These are phyloP conservation scores for Chorisops tibialis DNA, from an alignment of 2,888 invertebrate species.

Conservation along the genomic window DNA sequence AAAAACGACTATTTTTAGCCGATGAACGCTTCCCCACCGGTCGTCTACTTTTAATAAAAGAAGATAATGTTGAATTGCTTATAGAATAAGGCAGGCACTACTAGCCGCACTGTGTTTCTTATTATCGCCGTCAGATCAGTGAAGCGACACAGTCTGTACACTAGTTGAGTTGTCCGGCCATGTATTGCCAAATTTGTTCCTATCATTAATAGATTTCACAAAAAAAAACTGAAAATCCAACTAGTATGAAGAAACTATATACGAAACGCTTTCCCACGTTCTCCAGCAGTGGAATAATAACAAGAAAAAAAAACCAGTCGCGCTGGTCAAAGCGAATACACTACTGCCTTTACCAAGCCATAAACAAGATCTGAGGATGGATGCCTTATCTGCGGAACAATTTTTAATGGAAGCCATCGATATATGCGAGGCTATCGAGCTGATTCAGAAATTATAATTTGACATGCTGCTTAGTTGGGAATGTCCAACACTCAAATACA, in stretches of 20 bases:
- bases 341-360: slow-evolving; percentile 15
- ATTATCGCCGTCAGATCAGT: background rate
- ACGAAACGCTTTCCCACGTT: slow-evolving; percentile 24
- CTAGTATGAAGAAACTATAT: too few species aligned
- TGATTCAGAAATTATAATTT: too few species aligned
- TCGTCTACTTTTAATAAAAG: too few species aligned
- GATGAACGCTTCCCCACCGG: too few species aligned
- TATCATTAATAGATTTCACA: background rate
- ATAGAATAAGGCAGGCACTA: too few species aligned
- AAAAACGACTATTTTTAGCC: too few species aligned
- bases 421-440: too few species aligned
- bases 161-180: background rate
- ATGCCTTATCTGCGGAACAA: slow-evolving; percentile 10
- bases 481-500: too few species aligned
- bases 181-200: slow-evolving; percentile 14
- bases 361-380: slow-evolving; percentile 13
- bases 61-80: too few species aligned
- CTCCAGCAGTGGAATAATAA: background rate
- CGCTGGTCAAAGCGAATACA: background rate
- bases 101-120: too few species aligned
- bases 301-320: slow-evolving; percentile 7
- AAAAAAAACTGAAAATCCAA: background rate
- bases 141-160: background rate
- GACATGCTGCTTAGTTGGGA: too few species aligned
- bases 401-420: too few species aligned